phyloP scores from a whole-genome alignment of 2,113 vertebrate species.

The Lampris incognitus region DNA sequence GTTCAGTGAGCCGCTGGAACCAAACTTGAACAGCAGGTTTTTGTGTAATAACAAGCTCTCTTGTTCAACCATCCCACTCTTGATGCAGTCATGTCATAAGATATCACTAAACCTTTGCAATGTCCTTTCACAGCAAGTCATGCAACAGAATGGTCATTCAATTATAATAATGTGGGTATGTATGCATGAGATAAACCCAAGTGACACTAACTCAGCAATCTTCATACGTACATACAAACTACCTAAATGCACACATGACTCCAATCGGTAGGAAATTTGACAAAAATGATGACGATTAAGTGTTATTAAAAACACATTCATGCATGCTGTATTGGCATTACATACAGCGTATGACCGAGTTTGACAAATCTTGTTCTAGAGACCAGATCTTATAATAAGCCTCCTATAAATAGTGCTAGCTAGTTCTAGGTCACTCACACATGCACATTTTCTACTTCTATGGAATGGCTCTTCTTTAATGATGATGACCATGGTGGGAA shows the following conservation, averaged over 20 bases:
- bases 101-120: neutral
- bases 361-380: constrained; percentile 60
- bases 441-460: constrained; percentile 55
- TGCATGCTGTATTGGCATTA: neutral
- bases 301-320: too few relatives aligned
- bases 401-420: constrained; percentile 74
- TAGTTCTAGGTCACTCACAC: constrained; percentile 78
- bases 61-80: neutral
- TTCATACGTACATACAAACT: too few relatives aligned
- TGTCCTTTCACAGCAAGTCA: neutral
- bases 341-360: neutral
- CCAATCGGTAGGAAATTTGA: too few relatives aligned
- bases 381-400: constrained; percentile 64
- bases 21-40: constrained; percentile 12
- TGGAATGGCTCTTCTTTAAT: constrained; percentile 42
- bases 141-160: too few relatives aligned
- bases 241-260: too few relatives aligned
- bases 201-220: too few relatives aligned
- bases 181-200: too few relatives aligned
- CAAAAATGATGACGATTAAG: too few relatives aligned
- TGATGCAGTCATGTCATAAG: neutral
- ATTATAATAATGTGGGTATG: too few relatives aligned
- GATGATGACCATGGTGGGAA: constrained; percentile 40
- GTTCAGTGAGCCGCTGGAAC: neutral
- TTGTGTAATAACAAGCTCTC: neutral